Conservation (phyloP, 2,113 vertebrate species). For the Tragulus kanchil region DNA sequence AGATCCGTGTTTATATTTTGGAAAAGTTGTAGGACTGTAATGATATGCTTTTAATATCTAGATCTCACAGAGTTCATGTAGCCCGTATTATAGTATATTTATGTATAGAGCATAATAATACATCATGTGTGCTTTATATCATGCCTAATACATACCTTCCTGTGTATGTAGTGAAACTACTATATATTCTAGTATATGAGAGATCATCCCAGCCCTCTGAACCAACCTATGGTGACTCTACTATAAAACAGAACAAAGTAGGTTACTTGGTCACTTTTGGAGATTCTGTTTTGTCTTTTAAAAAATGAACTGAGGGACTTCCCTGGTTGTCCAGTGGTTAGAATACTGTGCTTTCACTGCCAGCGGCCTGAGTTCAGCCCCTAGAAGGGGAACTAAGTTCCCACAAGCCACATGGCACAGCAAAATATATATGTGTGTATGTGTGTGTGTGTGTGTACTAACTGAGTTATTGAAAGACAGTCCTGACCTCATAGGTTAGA, state of each 20-base stretch:
- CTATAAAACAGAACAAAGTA: slow-evolving; percentile 68
- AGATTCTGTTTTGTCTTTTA: not conserved
- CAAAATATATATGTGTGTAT: not conserved
- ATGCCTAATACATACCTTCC: not conserved
- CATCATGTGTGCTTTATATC: not conserved
- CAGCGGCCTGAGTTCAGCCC: not conserved
- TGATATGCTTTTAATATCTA: not conserved
- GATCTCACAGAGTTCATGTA: not conserved
- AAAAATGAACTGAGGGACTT: not conserved
- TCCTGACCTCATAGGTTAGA: not conserved
- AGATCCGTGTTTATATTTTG: not conserved
- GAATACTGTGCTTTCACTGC: not conserved
- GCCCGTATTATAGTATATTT: not conserved
- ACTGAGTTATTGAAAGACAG: not conserved
- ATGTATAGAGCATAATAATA: not conserved
- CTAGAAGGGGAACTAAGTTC: not conserved
- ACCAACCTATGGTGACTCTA: not conserved
- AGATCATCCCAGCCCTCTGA: not conserved
- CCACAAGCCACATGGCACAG: not conserved
- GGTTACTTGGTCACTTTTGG: not conserved
- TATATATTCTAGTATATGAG: not conserved
- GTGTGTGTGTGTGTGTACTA: not conserved
- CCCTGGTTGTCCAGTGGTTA: not conserved
- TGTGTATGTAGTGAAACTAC: not conserved
- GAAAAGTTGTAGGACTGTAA: not conserved